phyloP scores from a whole-genome alignment of 2,888 invertebrate genomes.

The Agonopterix arenella region DNA sequence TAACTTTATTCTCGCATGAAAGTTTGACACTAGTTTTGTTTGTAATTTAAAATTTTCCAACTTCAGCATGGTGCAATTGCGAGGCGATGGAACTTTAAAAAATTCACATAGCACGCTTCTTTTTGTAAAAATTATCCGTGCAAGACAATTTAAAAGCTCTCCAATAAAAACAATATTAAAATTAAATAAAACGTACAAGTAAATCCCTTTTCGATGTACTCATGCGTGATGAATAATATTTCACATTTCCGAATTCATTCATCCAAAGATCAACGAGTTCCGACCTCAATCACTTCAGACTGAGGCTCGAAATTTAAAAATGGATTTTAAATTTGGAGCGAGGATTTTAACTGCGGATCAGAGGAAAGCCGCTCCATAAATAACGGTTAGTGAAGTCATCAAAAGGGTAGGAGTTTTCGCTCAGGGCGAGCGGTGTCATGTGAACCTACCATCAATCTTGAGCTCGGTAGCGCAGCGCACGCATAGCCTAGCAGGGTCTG shows the following conservation, averaged over 20 bases:
- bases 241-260: slow-evolving; percentile 4
- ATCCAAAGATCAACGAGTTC: slow-evolving; percentile 3
- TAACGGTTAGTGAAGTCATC: slow-evolving; percentile 74
- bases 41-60: slow-evolving; percentile 61
- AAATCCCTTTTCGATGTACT: neutral
- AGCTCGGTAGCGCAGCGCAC: slow-evolving; percentile 44
- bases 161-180: too few relatives aligned
- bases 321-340: slow-evolving; percentile 43
- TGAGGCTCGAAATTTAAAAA: slow-evolving; percentile 31
- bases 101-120: too few relatives aligned
- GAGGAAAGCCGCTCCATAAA: slow-evolving; percentile 62
- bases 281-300: slow-evolving; percentile 16
- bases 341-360: slow-evolving; percentile 49
- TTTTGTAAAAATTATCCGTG: too few relatives aligned
- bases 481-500: slow-evolving; percentile 32
- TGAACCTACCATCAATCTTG: slow-evolving; percentile 72
- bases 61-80: slow-evolving; percentile 34
- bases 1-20: slow-evolving; percentile 21
- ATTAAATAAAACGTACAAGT: neutral
- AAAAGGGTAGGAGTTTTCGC: slow-evolving; percentile 62
- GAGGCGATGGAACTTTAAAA: too few relatives aligned
- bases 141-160: too few relatives aligned
- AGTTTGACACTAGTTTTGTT: slow-evolving; percentile 54
- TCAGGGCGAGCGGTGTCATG: slow-evolving; percentile 66
- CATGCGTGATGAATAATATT: slow-evolving; percentile 5